Conservation (phyloP, 1,140 invertebrate genomes). For the Copidosoma floridanum region DNA sequence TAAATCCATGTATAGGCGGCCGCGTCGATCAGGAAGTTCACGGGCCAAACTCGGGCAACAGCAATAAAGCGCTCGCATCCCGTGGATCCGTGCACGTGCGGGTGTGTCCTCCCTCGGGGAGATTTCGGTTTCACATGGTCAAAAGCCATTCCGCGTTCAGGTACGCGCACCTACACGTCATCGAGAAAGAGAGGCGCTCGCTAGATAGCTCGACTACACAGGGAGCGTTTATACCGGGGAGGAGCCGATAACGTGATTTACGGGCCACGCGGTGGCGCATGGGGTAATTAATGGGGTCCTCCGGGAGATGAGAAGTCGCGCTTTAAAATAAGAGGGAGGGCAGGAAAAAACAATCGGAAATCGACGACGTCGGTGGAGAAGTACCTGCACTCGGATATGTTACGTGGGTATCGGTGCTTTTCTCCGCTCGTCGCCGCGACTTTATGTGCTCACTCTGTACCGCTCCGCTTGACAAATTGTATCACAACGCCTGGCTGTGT, state of each 20-base stretch:
- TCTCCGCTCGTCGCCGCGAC: conserved; percentile 26
- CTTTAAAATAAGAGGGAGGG: no score
- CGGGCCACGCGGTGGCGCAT: no score
- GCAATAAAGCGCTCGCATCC: no score
- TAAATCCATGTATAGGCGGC: no score
- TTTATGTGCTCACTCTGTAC: conserved; percentile 26
- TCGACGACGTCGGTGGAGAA: conserved; percentile 35
- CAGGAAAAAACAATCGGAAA: conserved; percentile 46
- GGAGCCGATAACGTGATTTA: conserved; percentile 50
- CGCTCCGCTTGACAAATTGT: conserved; percentile 42
- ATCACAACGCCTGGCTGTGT: conserved; percentile 1
- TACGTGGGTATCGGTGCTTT: conserved; percentile 28
- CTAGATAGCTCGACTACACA: neutral
- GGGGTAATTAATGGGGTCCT: conserved; percentile 46
- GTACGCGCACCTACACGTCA: no score
- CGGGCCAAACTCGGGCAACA: no score
- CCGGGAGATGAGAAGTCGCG: neutral
- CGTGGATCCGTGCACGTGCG: no score
- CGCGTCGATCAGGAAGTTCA: no score
- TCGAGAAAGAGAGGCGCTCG: neutral
- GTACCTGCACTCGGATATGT: conserved; percentile 7
- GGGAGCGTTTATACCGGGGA: conserved; percentile 24
- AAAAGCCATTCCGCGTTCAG: neutral
- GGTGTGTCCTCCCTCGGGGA: no score
- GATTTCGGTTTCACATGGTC: no score